phyloP scores from a whole-genome alignment of 2,888 invertebrate genomes.

The Acanthacorydalis orientalis region DNA sequence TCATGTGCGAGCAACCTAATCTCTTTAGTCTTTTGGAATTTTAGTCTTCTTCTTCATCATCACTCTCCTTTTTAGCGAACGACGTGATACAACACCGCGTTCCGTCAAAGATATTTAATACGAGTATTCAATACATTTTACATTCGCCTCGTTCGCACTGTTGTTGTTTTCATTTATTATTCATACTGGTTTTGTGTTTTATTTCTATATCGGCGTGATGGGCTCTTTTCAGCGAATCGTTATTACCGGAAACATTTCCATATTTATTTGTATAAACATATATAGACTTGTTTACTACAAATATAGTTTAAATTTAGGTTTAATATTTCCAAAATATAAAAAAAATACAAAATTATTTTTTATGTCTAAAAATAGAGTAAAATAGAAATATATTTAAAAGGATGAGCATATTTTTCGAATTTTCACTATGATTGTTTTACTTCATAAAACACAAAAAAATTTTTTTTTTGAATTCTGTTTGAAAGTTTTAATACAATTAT shows the following conservation, averaged over 20 bases:
- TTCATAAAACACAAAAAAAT: no score
- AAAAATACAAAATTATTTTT: no score
- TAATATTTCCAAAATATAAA: no score
- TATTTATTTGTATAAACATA: background rate
- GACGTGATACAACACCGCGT: background rate
- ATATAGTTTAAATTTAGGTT: no score
- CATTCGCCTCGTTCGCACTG: background rate
- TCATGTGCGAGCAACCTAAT: background rate
- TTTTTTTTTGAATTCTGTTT: no score
- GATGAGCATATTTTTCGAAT: no score
- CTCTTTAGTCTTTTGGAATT: background rate
- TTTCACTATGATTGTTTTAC: no score
- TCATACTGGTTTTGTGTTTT: background rate
- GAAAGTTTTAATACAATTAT: no score
- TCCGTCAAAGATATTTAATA: background rate
- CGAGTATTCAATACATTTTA: no score
- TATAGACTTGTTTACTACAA: no score
- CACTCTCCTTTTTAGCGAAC: background rate
- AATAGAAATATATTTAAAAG: no score
- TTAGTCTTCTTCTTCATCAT: background rate
- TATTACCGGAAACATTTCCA: background rate
- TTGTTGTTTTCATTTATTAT: background rate
- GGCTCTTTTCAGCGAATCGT: background rate
- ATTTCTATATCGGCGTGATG: background rate
- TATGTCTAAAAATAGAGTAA: no score